These are phyloP conservation scores for Turritopsis rubra DNA, from an alignment of 30 jellyfish, hydroid and myxozoan genomes.

Conservation along the genomic window DNA sequence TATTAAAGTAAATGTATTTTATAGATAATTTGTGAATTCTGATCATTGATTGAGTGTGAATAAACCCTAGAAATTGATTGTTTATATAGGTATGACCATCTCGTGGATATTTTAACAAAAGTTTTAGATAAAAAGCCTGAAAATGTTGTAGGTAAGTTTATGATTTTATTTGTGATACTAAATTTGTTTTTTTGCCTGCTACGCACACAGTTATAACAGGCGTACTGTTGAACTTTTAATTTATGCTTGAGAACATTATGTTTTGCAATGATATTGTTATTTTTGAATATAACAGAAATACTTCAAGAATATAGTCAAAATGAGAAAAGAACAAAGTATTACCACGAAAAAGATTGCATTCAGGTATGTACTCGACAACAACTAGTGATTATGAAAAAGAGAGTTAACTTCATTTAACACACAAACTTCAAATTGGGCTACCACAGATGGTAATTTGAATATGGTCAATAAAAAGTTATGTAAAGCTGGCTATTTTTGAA, in stretches of 20 bases:
- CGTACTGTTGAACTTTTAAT: not conserved
- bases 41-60: too few relatives aligned
- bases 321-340: constrained; percentile 7
- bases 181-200: too few relatives aligned
- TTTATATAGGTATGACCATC: constrained; percentile 60
- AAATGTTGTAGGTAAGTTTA: constrained; percentile 42
- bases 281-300: constrained; percentile 19
- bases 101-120: constrained; percentile 46
- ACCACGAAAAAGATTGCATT: constrained; percentile 1
- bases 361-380: not conserved
- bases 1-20: too few relatives aligned
- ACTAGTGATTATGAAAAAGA: too few relatives aligned
- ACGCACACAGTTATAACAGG: too few relatives aligned
- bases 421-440: too few relatives aligned
- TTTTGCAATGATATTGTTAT: not conserved
- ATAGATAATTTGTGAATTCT: too few relatives aligned
- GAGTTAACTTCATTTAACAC: too few relatives aligned
- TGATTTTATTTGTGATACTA: not conserved
- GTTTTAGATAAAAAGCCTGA: constrained; percentile 44
- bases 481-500: too few relatives aligned
- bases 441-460: too few relatives aligned
- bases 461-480: too few relatives aligned
- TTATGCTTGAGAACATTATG: not conserved
- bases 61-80: not conserved
- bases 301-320: constrained; percentile 41